A percentile compares a stretch with the other conserved stretches of the same genome.
phyloP scores from a whole-genome alignment of 1,140 invertebrate genomes.

The Euura saliciscinereae region DNA sequence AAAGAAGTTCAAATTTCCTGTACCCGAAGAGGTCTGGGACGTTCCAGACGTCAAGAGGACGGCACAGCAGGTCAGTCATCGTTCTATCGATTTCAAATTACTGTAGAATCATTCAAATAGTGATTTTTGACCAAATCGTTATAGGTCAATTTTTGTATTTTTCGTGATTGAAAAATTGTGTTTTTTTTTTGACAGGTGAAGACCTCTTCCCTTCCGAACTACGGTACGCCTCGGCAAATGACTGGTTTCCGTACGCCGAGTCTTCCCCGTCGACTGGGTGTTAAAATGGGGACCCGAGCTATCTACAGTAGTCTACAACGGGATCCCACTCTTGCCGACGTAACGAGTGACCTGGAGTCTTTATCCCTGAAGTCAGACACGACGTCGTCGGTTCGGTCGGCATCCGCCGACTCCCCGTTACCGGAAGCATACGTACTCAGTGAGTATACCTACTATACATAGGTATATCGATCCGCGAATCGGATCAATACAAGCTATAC shows the following conservation, averaged over 20 bases:
- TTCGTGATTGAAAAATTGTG: neutral
- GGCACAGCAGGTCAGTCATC: conserved; percentile 34
- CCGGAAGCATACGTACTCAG: conserved; percentile 60
- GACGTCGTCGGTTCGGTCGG: conserved; percentile 49
- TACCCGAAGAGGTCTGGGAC: conserved; percentile 51
- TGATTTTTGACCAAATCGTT: too few relatives aligned
- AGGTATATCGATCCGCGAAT: conserved; percentile 5
- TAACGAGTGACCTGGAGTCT: conserved; percentile 42
- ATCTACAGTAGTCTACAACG: conserved; percentile 57
- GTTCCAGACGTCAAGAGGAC: conserved; percentile 41
- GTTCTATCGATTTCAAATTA: too few relatives aligned
- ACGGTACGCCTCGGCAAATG: conserved; percentile 43
- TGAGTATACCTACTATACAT: conserved; percentile 36
- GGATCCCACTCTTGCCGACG: conserved; percentile 49
- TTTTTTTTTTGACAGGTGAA: conserved; percentile 41
- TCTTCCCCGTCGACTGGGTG: conserved; percentile 67
- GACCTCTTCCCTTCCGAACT: conserved; percentile 54
- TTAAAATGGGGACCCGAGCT: conserved; percentile 75
- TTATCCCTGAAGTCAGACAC: conserved; percentile 53
- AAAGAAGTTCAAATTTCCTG: conserved; percentile 43
- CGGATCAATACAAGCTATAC: too few relatives aligned
- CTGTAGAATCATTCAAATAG: too few relatives aligned
- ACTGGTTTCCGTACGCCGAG: conserved; percentile 53
- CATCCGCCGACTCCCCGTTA: conserved; percentile 53
- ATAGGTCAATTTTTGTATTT: too few relatives aligned